Evolutionary conservation across 2,888 invertebrate genomes (phyloP).

Genomic region (Nasonia oneida): DNA sequence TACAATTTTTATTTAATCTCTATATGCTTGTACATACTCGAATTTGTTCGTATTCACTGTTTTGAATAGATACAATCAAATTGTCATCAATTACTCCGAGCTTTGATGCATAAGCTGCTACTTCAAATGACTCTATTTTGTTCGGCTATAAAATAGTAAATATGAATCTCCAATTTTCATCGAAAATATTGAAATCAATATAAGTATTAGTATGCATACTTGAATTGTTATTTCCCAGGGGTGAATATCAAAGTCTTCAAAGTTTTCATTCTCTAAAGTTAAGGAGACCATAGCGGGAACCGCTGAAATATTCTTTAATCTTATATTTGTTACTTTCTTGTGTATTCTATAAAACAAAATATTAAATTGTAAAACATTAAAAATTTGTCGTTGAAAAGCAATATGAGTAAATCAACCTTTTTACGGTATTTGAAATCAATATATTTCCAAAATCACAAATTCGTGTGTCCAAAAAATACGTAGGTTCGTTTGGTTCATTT

Average conservation of each 20-base stretch:
- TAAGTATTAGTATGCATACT: constrained; percentile 58
- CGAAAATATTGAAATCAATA: not conserved
- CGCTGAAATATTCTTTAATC: constrained; percentile 81
- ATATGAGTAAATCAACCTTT: constrained; percentile 4
- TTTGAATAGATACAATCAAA: constrained; percentile 75
- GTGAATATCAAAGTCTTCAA: constrained; percentile 79
- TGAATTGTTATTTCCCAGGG: constrained; percentile 71
- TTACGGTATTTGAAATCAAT: constrained; percentile 16
- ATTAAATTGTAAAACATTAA: not conserved
- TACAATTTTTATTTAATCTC: not conserved
- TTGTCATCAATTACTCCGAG: constrained; percentile 72
- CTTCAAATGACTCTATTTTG: constrained; percentile 67
- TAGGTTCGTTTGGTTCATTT: constrained; percentile 65
- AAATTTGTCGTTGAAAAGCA: not conserved
- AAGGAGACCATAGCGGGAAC: constrained; percentile 80
- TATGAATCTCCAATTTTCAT: not conserved
- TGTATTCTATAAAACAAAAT: constrained; percentile 21
- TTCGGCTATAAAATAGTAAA: constrained; percentile 68
- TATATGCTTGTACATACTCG: constrained; percentile 64
- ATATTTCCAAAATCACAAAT: constrained; percentile 54
- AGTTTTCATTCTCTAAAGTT: constrained; percentile 78
- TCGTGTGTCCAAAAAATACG: constrained; percentile 68
- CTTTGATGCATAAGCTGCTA: constrained; percentile 74
- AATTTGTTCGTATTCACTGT: constrained; percentile 82
- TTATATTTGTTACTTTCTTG: constrained; percentile 72